Evolutionary conservation across 2,797 vertebrate genomes (phyloP).

Genomic region (Phrynocephalus guinanensis): DNA sequence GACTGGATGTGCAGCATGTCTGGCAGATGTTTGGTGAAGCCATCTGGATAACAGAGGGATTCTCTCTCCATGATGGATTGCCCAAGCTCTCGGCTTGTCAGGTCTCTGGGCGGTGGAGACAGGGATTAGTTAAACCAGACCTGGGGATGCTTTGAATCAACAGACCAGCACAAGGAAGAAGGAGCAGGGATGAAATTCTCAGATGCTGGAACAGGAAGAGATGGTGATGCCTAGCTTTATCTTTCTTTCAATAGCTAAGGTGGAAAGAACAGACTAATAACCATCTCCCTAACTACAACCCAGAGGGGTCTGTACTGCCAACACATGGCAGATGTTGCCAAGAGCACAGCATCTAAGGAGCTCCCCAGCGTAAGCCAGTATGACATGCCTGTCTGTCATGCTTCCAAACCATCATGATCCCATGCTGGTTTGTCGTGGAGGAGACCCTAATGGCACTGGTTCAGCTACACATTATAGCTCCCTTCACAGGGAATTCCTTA

Average conservation of each 20-base stretch:
- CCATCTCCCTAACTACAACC: not conserved
- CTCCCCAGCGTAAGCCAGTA: too few species aligned
- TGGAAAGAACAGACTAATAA: not conserved
- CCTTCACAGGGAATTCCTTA: too few species aligned
- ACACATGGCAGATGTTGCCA: too few species aligned
- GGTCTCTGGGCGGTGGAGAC: conserved; percentile 7
- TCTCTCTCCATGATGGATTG: not conserved
- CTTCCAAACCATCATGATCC: too few species aligned
- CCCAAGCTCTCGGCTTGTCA: conserved; percentile 1
- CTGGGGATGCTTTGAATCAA: conserved; percentile 7
- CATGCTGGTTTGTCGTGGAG: too few species aligned
- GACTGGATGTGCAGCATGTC: not conserved
- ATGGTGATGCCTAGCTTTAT: not conserved
- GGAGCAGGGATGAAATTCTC: not conserved
- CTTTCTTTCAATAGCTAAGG: not conserved
- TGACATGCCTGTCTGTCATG: too few species aligned
- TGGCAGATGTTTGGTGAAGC: conserved; percentile 17
- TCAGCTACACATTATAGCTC: too few species aligned
- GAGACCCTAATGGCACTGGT: not conserved
- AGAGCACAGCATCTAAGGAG: not conserved
- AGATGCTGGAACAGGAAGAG: not conserved
- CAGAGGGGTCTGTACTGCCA: too few species aligned
- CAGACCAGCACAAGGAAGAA: not conserved
- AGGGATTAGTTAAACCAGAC: conserved; percentile 22
- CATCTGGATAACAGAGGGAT: not conserved